Conservation (phyloP, 2,113 vertebrate genomes). For the Ageneiosus marmoratus region DNA sequence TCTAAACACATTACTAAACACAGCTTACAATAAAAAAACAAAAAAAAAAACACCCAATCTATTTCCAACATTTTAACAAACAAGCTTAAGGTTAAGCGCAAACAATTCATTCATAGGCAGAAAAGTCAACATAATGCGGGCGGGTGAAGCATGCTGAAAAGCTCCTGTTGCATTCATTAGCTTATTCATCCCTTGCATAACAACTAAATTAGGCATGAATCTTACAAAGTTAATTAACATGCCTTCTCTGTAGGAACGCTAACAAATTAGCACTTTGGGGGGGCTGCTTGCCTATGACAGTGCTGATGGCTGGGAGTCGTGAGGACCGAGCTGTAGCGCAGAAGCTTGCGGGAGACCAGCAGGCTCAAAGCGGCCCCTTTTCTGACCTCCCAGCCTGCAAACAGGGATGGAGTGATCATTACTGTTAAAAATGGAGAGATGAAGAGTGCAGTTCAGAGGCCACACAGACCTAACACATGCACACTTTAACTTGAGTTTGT, state of each 20-base stretch:
- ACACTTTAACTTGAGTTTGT: constrained; percentile 11
- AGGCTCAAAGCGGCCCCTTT: constrained; percentile 7
- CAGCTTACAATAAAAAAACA: neutral
- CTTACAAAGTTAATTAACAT: constrained; percentile 73
- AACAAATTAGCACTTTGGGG: constrained; percentile 72
- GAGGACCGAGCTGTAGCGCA: constrained; percentile 28
- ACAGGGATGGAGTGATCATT: constrained; percentile 29
- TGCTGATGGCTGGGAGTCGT: constrained; percentile 37
- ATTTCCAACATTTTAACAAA: constrained; percentile 60
- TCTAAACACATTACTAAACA: neutral
- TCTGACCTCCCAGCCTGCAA: constrained; percentile 32
- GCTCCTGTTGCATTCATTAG: constrained; percentile 66
- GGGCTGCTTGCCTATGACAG: constrained; percentile 47
- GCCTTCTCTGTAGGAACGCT: constrained; percentile 66
- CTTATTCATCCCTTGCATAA: constrained; percentile 65
- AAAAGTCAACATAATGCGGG: constrained; percentile 45
- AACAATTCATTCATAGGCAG: constrained; percentile 61
- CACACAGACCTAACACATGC: neutral
- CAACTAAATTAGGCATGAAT: constrained; percentile 75
- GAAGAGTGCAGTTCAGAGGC: constrained; percentile 22
- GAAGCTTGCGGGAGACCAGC: constrained; percentile 37
- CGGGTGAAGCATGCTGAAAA: constrained; percentile 57
- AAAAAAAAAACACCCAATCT: constrained; percentile 39
- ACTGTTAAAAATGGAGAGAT: constrained; percentile 36
- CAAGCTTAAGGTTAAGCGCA: constrained; percentile 58